These are phyloP conservation scores for Meriones unguiculatus DNA, from an alignment of 2,113 vertebrate species.

Conservation along the genomic window DNA sequence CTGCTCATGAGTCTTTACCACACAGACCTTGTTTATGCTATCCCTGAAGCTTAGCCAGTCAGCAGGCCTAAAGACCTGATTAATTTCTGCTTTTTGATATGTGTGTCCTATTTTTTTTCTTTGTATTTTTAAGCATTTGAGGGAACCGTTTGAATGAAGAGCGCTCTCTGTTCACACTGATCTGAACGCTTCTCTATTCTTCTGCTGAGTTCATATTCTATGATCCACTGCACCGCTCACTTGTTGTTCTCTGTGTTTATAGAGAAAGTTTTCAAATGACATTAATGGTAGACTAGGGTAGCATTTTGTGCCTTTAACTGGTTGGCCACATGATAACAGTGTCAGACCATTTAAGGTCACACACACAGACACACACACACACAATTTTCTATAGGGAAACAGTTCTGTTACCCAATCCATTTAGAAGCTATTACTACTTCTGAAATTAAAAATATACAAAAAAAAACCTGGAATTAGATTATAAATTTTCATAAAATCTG, in stretches of 20 bases:
- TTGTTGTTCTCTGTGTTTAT: slow-evolving; percentile 56
- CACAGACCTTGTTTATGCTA: neutral
- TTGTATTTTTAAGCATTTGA: slow-evolving; percentile 24
- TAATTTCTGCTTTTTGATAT: slow-evolving; percentile 47
- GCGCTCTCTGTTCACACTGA: slow-evolving; percentile 60
- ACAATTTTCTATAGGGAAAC: neutral
- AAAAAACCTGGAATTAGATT: slow-evolving; percentile 23
- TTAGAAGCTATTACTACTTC: slow-evolving; percentile 22
- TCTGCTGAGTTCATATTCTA: slow-evolving; percentile 60
- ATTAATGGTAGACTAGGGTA: slow-evolving; percentile 1
- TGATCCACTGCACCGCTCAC: slow-evolving; percentile 30
- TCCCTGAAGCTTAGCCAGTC: slow-evolving; percentile 39
- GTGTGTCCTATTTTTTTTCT: slow-evolving; percentile 51
- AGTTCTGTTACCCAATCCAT: neutral
- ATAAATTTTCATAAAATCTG: slow-evolving; percentile 29
- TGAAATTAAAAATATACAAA: neutral
- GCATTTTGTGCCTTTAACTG: slow-evolving; percentile 17
- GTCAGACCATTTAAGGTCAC: neutral
- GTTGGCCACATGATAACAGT: slow-evolving; percentile 8
- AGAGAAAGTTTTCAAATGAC: slow-evolving; percentile 21
- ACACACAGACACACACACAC: neutral
- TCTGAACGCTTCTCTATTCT: slow-evolving; percentile 58
- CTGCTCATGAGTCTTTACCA: slow-evolving; percentile 47
- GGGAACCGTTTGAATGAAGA: slow-evolving; percentile 37
- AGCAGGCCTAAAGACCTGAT: neutral